Evolutionary conservation across 2,888 invertebrate genomes (phyloP), one percentile per base, ranked within the genome.

Genomic region (Synergus gifuensis): DNA sequence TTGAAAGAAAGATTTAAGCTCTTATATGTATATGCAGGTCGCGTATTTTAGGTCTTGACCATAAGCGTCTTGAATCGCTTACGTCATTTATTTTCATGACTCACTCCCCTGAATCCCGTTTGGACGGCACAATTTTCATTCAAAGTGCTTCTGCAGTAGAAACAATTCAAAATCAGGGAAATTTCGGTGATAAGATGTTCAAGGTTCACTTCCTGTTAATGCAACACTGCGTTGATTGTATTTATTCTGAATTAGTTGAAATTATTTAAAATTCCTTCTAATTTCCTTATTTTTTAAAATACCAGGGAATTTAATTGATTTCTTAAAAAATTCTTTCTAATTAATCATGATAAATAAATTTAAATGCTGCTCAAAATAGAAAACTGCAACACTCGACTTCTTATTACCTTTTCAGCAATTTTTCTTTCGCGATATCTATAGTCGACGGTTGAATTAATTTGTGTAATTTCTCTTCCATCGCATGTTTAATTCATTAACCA

Each of bases 21-120:
- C 69, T 69, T 69, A 69, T 69, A 69, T 69, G 69, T 69, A 69
- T 46, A 69, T 78, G 79, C 81, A 82, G 80, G 81, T 82, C 83
- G 81, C 77, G 80, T 81, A 82, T 82, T 84, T 84, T 83, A 85
- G 83, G 80, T 88, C 89, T 89, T 89, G 86, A 86, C 89, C 89
- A 88, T 89, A 90, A 87, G 83, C 67, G 83, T 82, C 82, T 54
- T 81, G 76, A 81, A 79, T 78, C 77, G 83, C 82, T 89, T 88
- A 82, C 90, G 86, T 88, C 89, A 89, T 78, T 73, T 60, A 83
- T 81, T 88, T 22, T 22, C 87, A 86, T 87, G 87, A 87, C 84
- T 86, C 86, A 86, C 67, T 81, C 66, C 58, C 22, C 63, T 79
- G 77, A 49, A 66, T 77, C 79, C 46, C 66, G 69, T 77, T 79